phyloP scores from a whole-genome alignment of 64 coral and sea anemone species.

The Stichodactyla mertensii region DNA sequence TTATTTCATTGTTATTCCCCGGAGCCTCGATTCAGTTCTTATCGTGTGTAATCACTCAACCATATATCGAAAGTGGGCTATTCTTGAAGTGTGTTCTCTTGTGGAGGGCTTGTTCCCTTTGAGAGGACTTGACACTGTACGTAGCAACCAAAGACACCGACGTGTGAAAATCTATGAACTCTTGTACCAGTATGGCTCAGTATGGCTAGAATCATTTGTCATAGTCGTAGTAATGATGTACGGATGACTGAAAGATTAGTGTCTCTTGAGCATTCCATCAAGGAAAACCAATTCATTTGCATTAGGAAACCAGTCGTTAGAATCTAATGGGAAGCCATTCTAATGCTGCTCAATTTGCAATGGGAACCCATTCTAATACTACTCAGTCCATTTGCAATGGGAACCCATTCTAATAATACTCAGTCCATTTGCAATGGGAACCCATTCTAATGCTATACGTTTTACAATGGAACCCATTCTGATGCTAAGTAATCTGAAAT shows the following conservation, averaged over 20 bases:
- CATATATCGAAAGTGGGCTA: too few relatives aligned
- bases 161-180: neutral
- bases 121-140: neutral
- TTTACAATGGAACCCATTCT: too few relatives aligned
- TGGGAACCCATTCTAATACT: neutral
- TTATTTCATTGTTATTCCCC: too few relatives aligned
- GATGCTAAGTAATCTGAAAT: neutral
- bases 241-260: neutral
- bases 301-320: too few relatives aligned
- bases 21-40: too few relatives aligned
- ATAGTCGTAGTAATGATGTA: neutral
- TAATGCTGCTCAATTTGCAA: neutral
- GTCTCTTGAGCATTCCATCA: neutral
- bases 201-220: neutral
- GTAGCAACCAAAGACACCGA: neutral
- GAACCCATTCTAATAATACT: neutral
- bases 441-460: neutral
- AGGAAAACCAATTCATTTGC: neutral
- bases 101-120: neutral
- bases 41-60: too few relatives aligned
- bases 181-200: neutral
- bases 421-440: neutral
- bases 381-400: neutral
- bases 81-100: neutral
- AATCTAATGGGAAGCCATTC: neutral